phyloP scores from a whole-genome alignment of 2,113 vertebrate species.

The Ceyx cyanopectus region DNA sequence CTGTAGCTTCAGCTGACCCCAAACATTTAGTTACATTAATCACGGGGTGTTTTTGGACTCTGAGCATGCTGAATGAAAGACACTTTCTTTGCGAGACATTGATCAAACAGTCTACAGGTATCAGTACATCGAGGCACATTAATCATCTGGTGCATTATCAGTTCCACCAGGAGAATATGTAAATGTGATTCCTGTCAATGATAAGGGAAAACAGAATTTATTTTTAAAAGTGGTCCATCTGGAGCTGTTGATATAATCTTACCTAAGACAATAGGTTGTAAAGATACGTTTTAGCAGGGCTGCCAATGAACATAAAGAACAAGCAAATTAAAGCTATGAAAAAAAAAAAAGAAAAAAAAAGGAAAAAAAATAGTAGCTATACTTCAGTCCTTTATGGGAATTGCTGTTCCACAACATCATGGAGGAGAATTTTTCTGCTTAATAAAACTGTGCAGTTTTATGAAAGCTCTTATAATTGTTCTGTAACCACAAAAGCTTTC shows the following conservation, averaged over 20 bases:
- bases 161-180: conserved; percentile 91
- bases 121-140: conserved; percentile 94
- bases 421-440: conserved; percentile 23
- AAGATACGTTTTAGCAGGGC: conserved; percentile 78
- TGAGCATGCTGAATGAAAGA: conserved; percentile 88
- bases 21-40: conserved; percentile 97
- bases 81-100: conserved; percentile 88
- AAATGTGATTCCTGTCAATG: conserved; percentile 95
- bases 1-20: conserved; percentile 81
- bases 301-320: conserved; percentile 73
- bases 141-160: conserved; percentile 93
- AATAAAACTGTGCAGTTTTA: conserved; percentile 22
- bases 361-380: background rate
- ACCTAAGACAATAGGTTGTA: conserved; percentile 82
- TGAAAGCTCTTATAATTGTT: conserved; percentile 38
- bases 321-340: conserved; percentile 72
- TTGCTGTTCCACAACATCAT: background rate
- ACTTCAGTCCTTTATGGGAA: background rate
- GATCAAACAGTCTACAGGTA: conserved; percentile 92
- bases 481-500: conserved; percentile 26
- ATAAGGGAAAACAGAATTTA: conserved; percentile 93
- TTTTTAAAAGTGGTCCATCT: conserved; percentile 90
- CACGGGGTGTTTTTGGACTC: conserved; percentile 83
- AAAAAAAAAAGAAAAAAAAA: background rate
- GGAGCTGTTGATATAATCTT: conserved; percentile 82